Base-by-base conservation (phyloP, 2,797 vertebrate species). In the Amazona ochrocephala region DNA sequence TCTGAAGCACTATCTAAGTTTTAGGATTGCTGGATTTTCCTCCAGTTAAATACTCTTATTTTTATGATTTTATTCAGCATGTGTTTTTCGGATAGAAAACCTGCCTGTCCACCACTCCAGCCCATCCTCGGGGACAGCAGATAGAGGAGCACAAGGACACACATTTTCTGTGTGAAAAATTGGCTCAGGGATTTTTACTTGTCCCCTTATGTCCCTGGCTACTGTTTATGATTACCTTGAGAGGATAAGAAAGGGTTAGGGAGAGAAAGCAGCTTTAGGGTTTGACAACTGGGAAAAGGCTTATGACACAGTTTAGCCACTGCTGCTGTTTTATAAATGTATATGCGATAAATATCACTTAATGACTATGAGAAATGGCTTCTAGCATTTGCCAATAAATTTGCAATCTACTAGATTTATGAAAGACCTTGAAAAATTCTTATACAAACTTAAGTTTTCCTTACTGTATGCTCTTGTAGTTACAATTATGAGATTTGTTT, bases 341-440 rank as follows among this genome's bases (percentile, higher is more conserved):
- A 10, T 74, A 34, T 58, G 39, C 70, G 70, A 89, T 89, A 72
- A 89, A 34, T 30, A 67, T 39, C 1, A 17, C 77, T 51, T 65
- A 78, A 44, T 4, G 1, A 67, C 48, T 5, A 2, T 87, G 44
- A 86, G 77, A 65, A 95, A 94, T 37, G 19, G 41, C 92, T 86
- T 87, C 84, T 44, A 71, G 60, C 68, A 39, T 76, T 92, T 91
- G 90, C 76, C 84, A 93, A 19, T 80, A 29, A 75, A 71, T 94
- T 87, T 87, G 44, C 41, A 94, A 53, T 10, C 30, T 21, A 15
- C n/a, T 87, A 50, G 60, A 61, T 96, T 93, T 89, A 67, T 83
- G 66, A 86, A 87, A 92, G 66, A 41, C 84, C 75, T 96, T 94
- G 90, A 84, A 87, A 94, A 96, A 94, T 83, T 96, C 90, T 76